These are phyloP conservation scores for Grammomys dolichurus DNA, from an alignment of 2,113 vertebrate species.

Conservation along the genomic window DNA sequence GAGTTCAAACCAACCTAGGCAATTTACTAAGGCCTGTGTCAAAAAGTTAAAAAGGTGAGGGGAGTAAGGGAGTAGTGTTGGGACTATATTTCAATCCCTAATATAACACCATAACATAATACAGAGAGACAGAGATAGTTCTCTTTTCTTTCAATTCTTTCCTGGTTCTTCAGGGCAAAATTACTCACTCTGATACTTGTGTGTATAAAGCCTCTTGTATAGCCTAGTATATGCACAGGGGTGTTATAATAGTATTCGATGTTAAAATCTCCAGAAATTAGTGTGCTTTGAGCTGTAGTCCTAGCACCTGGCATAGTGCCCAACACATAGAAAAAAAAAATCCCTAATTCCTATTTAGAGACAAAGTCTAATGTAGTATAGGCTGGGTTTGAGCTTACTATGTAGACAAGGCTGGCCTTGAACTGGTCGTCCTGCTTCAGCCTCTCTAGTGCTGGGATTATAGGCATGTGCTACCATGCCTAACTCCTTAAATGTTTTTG, in stretches of 20 bases:
- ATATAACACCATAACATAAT: neutral
- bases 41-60: neutral
- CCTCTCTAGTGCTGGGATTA: neutral
- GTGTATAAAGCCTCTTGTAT: neutral
- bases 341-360: neutral
- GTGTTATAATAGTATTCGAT: neutral
- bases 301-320: neutral
- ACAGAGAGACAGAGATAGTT: neutral
- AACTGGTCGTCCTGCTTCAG: neutral
- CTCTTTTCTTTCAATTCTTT: constrained; percentile 37
- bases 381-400: neutral
- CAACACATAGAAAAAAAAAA: neutral
- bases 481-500: neutral
- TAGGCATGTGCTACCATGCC: neutral
- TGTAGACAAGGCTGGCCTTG: neutral
- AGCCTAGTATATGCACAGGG: neutral
- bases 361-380: neutral
- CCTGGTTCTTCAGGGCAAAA: constrained; percentile 32
- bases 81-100: neutral
- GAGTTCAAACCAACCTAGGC: neutral
- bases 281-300: constrained; percentile 3
- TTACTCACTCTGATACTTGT: neutral
- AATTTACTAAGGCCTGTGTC: neutral
- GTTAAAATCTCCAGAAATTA: constrained; percentile 35
- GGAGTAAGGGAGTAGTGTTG: neutral